Evolutionary conservation across 2,888 invertebrate genomes (phyloP).

Genomic region (Ganaspis brasiliensis): DNA sequence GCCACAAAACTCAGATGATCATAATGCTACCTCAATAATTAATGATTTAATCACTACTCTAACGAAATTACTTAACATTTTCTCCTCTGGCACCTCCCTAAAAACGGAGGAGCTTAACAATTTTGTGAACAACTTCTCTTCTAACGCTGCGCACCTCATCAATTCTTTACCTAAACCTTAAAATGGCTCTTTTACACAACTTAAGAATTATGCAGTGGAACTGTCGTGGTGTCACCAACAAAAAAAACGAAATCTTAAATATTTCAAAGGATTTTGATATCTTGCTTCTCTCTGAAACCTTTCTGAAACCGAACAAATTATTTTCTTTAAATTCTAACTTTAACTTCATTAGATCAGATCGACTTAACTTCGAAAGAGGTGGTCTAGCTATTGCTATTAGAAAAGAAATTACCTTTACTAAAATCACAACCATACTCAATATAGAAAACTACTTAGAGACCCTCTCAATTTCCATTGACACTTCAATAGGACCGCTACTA

Average conservation of each 20-base stretch:
- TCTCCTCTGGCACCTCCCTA: background rate
- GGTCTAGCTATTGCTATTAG: background rate
- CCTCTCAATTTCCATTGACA: background rate
- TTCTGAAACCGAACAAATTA: background rate
- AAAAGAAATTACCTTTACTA: background rate
- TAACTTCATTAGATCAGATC: background rate
- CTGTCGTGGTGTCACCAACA: background rate
- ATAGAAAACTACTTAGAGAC: background rate
- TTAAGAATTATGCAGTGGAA: slow-evolving; percentile 8
- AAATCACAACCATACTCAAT: background rate
- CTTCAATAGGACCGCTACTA: background rate
- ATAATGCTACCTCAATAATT: background rate
- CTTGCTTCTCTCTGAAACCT: background rate
- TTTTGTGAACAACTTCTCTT: background rate
- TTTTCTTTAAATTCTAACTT: background rate
- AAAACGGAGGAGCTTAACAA: background rate
- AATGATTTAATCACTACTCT: background rate
- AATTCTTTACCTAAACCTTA: background rate
- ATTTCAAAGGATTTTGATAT: background rate
- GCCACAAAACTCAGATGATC: background rate
- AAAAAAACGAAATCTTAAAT: background rate
- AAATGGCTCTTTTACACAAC: background rate
- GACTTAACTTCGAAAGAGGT: background rate
- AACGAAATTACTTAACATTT: background rate
- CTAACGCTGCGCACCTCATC: background rate